phyloP scores from a whole-genome alignment of 2,797 vertebrate genomes.

The Hipposideros larvatus region DNA sequence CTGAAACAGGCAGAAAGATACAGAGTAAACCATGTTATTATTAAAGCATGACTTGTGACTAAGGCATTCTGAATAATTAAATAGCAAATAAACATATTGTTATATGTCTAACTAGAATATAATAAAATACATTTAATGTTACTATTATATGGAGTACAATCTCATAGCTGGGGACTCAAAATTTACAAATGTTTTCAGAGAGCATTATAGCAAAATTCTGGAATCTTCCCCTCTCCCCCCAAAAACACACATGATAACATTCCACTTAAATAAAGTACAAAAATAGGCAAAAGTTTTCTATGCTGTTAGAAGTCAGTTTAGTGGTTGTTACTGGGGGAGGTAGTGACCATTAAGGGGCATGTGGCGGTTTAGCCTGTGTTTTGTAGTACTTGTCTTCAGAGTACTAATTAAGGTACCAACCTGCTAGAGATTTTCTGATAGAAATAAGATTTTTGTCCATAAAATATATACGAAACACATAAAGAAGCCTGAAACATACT shows the following conservation, averaged over 20 bases:
- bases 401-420: background rate
- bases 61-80: background rate
- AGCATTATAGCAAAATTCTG: background rate
- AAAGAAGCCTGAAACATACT: background rate
- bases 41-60: background rate
- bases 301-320: background rate
- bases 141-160: background rate
- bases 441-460: slow-evolving; percentile 30
- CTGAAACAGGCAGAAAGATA: background rate
- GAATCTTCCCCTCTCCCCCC: background rate
- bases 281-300: background rate
- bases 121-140: background rate
- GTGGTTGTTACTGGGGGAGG: background rate
- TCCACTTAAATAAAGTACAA: background rate
- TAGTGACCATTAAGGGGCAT: background rate
- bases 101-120: background rate
- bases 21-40: background rate
- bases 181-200: background rate
- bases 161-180: background rate
- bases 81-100: background rate
- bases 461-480: background rate
- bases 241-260: background rate
- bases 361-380: background rate
- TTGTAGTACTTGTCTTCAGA: background rate
- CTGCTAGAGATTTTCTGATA: background rate